A percentile compares a stretch with the other conserved stretches of the same genome.
phyloP scores from a whole-genome alignment of 2,113 vertebrate genomes.

The Speoplatyrhinus poulsoni region DNA sequence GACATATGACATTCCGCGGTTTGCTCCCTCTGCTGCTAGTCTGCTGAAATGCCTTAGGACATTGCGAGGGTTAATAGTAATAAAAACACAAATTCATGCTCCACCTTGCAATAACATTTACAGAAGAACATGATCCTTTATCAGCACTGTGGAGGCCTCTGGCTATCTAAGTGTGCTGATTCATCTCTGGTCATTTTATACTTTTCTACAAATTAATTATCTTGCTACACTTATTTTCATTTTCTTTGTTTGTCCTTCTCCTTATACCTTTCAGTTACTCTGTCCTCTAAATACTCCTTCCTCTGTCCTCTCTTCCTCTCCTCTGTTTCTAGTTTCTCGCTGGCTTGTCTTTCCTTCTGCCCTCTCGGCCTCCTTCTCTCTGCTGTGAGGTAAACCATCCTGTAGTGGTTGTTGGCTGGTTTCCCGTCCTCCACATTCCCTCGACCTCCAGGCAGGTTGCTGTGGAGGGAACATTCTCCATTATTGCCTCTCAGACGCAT shows the following conservation, averaged over 20 bases:
- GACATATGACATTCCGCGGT: no score
- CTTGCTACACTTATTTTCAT: not conserved
- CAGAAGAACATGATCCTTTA: slow-evolving; percentile 43
- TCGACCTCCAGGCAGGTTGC: slow-evolving; percentile 50
- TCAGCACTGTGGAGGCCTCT: slow-evolving; percentile 2
- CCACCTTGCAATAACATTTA: slow-evolving; percentile 63
- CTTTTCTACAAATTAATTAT: not conserved
- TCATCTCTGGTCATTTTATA: not conserved
- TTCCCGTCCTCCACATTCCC: slow-evolving; percentile 63
- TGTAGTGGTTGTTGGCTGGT: slow-evolving; percentile 48
- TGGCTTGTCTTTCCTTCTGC: not conserved
- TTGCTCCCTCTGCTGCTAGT: no score
- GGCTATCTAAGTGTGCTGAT: not conserved
- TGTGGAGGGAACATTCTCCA: slow-evolving; percentile 53
- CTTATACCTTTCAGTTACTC: not conserved
- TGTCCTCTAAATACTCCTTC: not conserved
- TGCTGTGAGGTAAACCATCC: slow-evolving; percentile 39
- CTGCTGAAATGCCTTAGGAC: no score
- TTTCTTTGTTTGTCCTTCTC: slow-evolving; percentile 9
- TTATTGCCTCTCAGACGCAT: slow-evolving; percentile 22
- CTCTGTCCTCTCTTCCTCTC: not conserved
- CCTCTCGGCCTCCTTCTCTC: slow-evolving; percentile 7
- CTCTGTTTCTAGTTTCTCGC: not conserved
- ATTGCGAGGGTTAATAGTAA: not conserved
- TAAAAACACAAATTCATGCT: slow-evolving; percentile 12